phyloP scores from a whole-genome alignment of 2,113 vertebrate species.

The Isurus oxyrinchus region DNA sequence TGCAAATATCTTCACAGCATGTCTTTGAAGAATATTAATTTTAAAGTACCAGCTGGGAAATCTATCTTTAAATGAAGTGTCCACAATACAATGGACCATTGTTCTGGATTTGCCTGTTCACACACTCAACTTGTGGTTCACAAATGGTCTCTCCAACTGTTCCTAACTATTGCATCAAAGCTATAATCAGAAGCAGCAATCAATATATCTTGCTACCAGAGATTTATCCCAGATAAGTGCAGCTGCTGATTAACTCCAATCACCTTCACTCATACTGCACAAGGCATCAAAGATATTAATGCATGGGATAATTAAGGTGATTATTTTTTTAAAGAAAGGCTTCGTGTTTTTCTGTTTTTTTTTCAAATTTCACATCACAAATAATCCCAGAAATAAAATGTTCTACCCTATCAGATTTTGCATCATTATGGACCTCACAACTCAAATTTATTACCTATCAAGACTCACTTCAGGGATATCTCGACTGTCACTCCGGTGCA shows the following conservation, averaged over 20 bases:
- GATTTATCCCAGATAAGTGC: neutral
- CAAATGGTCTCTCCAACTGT: neutral
- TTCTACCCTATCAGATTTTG: neutral
- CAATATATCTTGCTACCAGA: neutral
- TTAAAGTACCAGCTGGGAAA: neutral
- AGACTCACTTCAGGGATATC: neutral
- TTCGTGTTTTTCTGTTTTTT: neutral
- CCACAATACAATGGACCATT: neutral
- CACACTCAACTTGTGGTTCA: neutral
- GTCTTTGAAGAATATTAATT: conserved; percentile 15
- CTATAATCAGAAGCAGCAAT: neutral
- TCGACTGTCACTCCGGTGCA: too few species aligned
- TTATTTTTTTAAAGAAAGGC: neutral
- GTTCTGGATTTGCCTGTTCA: neutral
- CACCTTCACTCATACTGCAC: conserved; percentile 5
- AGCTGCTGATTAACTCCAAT: neutral
- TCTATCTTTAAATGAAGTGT: neutral
- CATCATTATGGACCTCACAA: neutral
- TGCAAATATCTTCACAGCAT: neutral
- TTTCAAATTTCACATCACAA: neutral
- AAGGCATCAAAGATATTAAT: neutral
- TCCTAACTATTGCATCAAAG: neutral
- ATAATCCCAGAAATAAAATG: neutral
- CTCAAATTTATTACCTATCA: neutral
- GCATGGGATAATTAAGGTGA: neutral